Conservation (phyloP, 2,888 invertebrate genomes). For the Alitta virens region DNA sequence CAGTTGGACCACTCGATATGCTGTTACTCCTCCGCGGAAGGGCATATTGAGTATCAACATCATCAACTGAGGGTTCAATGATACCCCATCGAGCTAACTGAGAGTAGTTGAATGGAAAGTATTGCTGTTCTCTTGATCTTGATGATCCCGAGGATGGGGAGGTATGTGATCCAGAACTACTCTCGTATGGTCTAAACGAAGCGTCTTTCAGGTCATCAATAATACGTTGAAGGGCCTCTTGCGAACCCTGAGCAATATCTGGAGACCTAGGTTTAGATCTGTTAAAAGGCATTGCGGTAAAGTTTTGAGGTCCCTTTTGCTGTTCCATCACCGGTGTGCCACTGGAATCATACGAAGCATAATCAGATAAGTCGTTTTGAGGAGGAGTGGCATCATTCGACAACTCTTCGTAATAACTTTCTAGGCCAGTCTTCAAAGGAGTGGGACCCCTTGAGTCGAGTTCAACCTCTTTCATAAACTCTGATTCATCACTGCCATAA, state of each 20-base stretch:
- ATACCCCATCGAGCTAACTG: slow-evolving; percentile 14
- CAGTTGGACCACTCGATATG: background rate
- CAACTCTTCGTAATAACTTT: background rate
- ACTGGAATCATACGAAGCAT: background rate
- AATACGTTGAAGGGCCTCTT: slow-evolving; percentile 17
- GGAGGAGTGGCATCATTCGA: background rate
- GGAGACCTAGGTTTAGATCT: background rate
- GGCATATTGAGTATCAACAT: background rate
- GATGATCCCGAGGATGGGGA: slow-evolving; percentile 6
- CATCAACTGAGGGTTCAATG: slow-evolving; percentile 8
- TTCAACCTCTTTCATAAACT: background rate
- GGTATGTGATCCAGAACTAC: slow-evolving; percentile 5
- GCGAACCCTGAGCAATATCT: background rate
- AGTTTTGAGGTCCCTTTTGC: background rate
- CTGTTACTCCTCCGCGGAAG: background rate
- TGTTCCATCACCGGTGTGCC: background rate
- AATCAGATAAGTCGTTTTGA: background rate
- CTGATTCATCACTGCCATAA: background rate
- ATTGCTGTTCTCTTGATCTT: background rate
- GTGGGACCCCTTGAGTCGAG: background rate
- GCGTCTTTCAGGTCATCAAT: slow-evolving; percentile 18
- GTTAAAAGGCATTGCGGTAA: background rate
- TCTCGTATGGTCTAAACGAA: slow-evolving; percentile 9
- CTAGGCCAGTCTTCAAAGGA: background rate
- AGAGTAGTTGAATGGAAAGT: background rate